Percentiles rank a stretch among this genome's conserved stretches.
Evolutionary conservation across 2,888 invertebrate genomes (phyloP).

Genomic region (Loripinus fragilis): DNA sequence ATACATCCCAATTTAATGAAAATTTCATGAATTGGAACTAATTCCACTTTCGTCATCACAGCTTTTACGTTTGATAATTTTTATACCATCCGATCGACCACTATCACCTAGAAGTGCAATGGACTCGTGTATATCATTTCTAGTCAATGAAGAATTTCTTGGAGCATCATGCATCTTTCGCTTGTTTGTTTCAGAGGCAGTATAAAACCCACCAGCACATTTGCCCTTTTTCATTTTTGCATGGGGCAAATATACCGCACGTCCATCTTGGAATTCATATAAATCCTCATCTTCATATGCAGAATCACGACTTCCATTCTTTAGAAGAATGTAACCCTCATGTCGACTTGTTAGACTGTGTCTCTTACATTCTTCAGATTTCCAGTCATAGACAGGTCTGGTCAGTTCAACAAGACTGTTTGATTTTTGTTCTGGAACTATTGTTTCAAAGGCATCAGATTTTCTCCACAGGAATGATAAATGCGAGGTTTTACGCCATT

Average conservation of each 20-base stretch:
- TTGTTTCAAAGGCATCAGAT: conserved; percentile 56
- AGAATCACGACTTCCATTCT: conserved; percentile 61
- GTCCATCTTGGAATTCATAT: conserved; percentile 59
- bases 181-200: conserved; percentile 15
- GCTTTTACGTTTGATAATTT: conserved; percentile 28
- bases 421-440: conserved; percentile 65
- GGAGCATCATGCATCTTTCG: background rate
- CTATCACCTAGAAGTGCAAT: conserved; percentile 24
- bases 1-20: background rate
- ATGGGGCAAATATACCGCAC: conserved; percentile 21
- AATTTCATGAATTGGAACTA: conserved; percentile 54
- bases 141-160: conserved; percentile 7
- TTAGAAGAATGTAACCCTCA: conserved; percentile 67
- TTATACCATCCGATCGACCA: background rate
- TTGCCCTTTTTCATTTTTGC: background rate
- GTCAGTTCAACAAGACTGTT: conserved; percentile 74
- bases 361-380: conserved; percentile 59
- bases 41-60: conserved; percentile 71
- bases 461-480: conserved; percentile 64
- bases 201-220: background rate
- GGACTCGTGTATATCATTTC: conserved; percentile 41
- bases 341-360: conserved; percentile 68
- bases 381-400: conserved; percentile 55
- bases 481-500: conserved; percentile 69
- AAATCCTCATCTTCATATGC: conserved; percentile 66